Percentiles rank a stretch among this genome's conserved stretches.
Conservation (phyloP, 2,113 vertebrate species). For the Gadus macrocephalus region DNA sequence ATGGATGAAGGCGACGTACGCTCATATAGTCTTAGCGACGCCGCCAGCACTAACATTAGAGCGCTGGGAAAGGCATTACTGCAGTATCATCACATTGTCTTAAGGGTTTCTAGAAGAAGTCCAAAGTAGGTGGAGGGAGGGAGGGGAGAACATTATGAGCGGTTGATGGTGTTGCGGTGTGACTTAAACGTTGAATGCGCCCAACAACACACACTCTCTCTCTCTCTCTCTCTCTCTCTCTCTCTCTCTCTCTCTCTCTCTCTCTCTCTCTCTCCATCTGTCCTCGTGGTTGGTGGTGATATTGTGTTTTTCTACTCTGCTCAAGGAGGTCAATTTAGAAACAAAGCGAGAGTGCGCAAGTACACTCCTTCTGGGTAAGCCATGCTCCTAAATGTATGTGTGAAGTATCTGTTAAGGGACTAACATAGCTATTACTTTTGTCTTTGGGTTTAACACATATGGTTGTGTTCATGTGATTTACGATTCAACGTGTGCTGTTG, state of each 20-base stretch:
- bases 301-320: background rate
- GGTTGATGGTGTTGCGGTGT: conserved; percentile 14
- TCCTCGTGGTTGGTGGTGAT: conserved; percentile 15
- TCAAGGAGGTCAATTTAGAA: conserved; percentile 2
- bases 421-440: no score
- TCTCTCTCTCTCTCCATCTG: conserved; percentile 27
- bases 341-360: background rate
- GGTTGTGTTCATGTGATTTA: no score
- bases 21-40: conserved; percentile 63
- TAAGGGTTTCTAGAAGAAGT: conserved; percentile 37
- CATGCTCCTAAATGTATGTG: no score
- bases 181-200: conserved; percentile 31
- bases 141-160: background rate
- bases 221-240: background rate
- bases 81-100: conserved; percentile 56
- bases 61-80: conserved; percentile 44
- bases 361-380: no score
- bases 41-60: conserved; percentile 48
- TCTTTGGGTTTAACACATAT: no score
- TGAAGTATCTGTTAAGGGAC: no score
- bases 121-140: conserved; percentile 23
- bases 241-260: conserved; percentile 1
- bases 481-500: background rate
- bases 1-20: conserved; percentile 56
- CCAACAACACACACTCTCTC: background rate